These are phyloP conservation scores for Chrysodeixis includens DNA, from an alignment of 2,888 invertebrate species.

Conservation along the genomic window DNA sequence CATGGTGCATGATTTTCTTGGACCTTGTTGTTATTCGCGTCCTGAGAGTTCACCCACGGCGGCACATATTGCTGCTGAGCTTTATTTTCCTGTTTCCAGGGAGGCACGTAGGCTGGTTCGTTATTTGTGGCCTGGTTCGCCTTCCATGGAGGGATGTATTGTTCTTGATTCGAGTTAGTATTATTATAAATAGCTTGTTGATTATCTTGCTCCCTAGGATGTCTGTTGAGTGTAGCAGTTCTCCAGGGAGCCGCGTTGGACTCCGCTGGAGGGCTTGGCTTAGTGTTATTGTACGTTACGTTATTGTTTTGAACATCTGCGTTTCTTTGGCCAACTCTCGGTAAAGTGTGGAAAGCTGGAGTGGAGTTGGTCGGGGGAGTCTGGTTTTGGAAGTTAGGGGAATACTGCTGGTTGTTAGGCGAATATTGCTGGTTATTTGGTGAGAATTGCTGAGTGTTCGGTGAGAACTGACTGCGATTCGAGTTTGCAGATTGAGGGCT, in stretches of 20 bases:
- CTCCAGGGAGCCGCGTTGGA: slow-evolving; percentile 80
- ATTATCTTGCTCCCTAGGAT: slow-evolving; percentile 72
- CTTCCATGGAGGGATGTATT: slow-evolving; percentile 80
- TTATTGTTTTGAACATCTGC: slow-evolving; percentile 74
- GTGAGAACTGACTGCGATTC: slow-evolving; percentile 68
- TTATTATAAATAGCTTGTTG: slow-evolving; percentile 71
- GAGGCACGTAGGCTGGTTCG: slow-evolving; percentile 70
- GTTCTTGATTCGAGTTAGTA: slow-evolving; percentile 70
- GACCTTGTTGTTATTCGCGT: slow-evolving; percentile 74
- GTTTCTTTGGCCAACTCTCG: slow-evolving; percentile 75
- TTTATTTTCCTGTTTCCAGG: slow-evolving; percentile 79
- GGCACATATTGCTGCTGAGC: slow-evolving; percentile 73
- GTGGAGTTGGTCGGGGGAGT: slow-evolving; percentile 67
- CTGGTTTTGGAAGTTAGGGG: slow-evolving; percentile 74
- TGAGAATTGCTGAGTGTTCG: slow-evolving; percentile 67
- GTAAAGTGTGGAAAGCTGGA: slow-evolving; percentile 79
- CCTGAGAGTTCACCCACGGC: slow-evolving; percentile 73
- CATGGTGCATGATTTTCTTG: slow-evolving; percentile 73
- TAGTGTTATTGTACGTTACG: slow-evolving; percentile 71
- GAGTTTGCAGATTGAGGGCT: slow-evolving; percentile 65
- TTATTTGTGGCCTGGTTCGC: slow-evolving; percentile 68
- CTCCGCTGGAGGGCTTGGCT: slow-evolving; percentile 68
- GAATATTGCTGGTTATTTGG: slow-evolving; percentile 76
- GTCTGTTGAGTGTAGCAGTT: slow-evolving; percentile 78
- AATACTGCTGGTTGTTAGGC: slow-evolving; percentile 69